These are phyloP conservation scores for Cyanoliseus patagonus DNA, from an alignment of 2,113 vertebrate species.

Conservation along the genomic window DNA sequence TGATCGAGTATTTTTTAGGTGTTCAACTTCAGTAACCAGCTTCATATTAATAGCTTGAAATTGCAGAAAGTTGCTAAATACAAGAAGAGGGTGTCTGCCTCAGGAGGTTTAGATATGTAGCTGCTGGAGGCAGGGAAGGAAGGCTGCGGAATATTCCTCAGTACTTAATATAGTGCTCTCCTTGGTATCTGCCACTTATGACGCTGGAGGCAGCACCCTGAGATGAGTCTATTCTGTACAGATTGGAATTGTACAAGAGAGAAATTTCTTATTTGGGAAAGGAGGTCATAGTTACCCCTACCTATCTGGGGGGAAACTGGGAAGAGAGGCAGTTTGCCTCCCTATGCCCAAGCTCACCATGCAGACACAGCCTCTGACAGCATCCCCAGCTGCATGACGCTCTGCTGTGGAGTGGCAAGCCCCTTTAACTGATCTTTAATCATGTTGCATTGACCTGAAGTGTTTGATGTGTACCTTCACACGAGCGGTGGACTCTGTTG, in stretches of 20 bases:
- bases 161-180: background rate
- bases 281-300: background rate
- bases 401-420: background rate
- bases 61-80: background rate
- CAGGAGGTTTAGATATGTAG: rapidly evolving
- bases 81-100: background rate
- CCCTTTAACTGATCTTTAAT: background rate
- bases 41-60: background rate
- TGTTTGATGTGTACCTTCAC: background rate
- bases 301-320: rapidly evolving
- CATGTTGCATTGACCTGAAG: background rate
- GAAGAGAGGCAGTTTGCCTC: background rate
- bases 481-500: rapidly evolving
- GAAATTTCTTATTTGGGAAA: background rate
- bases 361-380: background rate
- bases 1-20: background rate
- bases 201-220: background rate
- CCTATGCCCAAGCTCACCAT: rapidly evolving
- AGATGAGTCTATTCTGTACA: background rate
- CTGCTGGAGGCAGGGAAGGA: background rate
- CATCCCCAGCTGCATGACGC: rapidly evolving
- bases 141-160: background rate
- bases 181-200: background rate
- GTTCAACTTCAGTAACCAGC: background rate
- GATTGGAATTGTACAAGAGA: background rate